Evolutionary conservation across 2,797 vertebrate genomes (phyloP).

Genomic region (Poeciliopsis paucimaculata): DNA sequence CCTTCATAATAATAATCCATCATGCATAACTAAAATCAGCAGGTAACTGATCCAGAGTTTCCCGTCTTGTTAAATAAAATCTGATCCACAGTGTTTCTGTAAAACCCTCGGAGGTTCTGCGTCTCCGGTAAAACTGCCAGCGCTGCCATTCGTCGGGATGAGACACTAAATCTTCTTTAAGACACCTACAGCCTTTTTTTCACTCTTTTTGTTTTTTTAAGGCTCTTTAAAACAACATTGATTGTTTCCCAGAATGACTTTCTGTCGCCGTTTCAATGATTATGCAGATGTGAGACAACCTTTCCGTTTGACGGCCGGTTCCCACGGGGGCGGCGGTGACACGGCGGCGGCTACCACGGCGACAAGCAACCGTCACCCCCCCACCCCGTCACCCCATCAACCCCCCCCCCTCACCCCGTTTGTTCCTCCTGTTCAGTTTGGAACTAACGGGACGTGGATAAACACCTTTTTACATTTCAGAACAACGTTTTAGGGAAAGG

Average conservation of each 20-base stretch:
- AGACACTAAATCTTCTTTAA: constrained; percentile 69
- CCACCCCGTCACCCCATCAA: neutral
- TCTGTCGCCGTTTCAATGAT: constrained; percentile 79
- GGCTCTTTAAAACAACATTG: constrained; percentile 82
- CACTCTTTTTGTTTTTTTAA: constrained; percentile 58
- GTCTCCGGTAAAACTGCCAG: constrained; percentile 53
- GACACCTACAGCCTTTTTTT: constrained; percentile 52
- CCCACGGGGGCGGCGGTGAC: constrained; percentile 62
- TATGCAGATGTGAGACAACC: constrained; percentile 81
- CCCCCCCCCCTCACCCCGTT: neutral
- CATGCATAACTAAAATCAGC: neutral
- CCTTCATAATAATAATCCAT: neutral
- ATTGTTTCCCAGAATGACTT: constrained; percentile 81
- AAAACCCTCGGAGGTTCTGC: constrained; percentile 13
- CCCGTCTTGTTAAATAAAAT: constrained; percentile 9
- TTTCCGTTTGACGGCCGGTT: constrained; percentile 76
- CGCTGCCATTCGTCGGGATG: constrained; percentile 39
- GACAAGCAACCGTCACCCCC: constrained; percentile 53
- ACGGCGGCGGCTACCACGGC: constrained; percentile 37
- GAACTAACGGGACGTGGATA: neutral
- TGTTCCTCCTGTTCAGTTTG: constrained; percentile 45
- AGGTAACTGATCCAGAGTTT: neutral
- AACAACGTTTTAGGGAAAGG: neutral
- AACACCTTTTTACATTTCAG: neutral
- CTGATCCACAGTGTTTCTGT: constrained; percentile 26